phyloP scores from a whole-genome alignment of 2,797 vertebrate genomes.

The Acanthornis magna region DNA sequence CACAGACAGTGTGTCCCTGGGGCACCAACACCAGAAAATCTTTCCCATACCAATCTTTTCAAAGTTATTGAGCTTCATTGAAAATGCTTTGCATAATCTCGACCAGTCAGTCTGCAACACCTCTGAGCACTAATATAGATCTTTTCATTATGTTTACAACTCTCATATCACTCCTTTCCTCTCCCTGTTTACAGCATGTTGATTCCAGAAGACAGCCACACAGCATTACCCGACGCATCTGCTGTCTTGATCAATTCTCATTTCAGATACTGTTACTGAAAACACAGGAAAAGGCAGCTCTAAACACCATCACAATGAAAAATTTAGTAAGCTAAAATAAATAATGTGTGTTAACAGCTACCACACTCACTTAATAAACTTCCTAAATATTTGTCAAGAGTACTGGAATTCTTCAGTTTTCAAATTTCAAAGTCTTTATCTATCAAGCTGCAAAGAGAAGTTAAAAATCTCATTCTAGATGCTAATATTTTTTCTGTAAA shows the following conservation, averaged over 20 bases:
- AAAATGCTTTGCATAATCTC: background rate
- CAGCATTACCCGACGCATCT: background rate
- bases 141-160: background rate
- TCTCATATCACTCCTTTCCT: background rate
- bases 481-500: background rate
- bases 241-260: background rate
- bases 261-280: background rate
- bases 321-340: background rate
- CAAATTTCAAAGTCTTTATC: background rate
- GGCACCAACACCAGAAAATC: background rate
- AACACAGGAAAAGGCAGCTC: background rate
- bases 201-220: background rate
- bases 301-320: background rate
- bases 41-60: background rate
- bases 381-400: background rate
- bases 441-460: background rate
- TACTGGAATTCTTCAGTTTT: background rate
- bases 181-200: fast-evolving
- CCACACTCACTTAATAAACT: background rate
- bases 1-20: background rate
- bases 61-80: background rate
- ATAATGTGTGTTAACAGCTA: background rate
- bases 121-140: background rate
- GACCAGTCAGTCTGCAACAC: background rate
- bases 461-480: background rate